phyloP scores from a whole-genome alignment of 2,888 invertebrate genomes.

The Ditylenchus weischeri region DNA sequence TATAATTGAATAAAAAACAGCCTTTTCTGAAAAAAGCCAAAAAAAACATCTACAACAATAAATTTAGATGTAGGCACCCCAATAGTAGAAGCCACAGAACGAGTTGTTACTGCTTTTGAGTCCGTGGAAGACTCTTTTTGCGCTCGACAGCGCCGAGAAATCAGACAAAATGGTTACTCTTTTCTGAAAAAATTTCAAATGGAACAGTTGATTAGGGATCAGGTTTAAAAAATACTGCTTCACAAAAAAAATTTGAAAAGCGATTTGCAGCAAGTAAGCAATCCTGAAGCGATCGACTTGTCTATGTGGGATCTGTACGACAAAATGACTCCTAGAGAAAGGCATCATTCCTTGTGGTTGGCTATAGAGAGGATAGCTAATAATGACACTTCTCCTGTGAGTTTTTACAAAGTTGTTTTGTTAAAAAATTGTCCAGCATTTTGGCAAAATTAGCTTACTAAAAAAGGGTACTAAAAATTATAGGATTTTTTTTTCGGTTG shows the following conservation, averaged over 20 bases:
- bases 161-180: slow-evolving; percentile 21
- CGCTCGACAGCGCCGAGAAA: slow-evolving; percentile 12
- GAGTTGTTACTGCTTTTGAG: slow-evolving; percentile 26
- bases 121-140: slow-evolving; percentile 24
- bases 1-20: no score
- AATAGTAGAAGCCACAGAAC: slow-evolving; percentile 27
- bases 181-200: slow-evolving; percentile 27
- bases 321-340: slow-evolving; percentile 20
- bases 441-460: no score
- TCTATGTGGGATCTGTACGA: slow-evolving; percentile 27
- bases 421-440: no score
- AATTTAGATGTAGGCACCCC: slow-evolving; percentile 24
- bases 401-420: neutral
- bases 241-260: neutral
- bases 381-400: slow-evolving; percentile 13
- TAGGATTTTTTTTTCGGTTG: no score
- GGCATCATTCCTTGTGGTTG: slow-evolving; percentile 24
- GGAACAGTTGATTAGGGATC: slow-evolving; percentile 22
- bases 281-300: slow-evolving; percentile 17
- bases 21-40: no score
- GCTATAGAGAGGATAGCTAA: slow-evolving; percentile 28
- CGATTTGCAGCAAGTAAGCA: slow-evolving; percentile 1
- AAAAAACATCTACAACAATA: no score
- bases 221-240: neutral
- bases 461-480: no score